Conservation (phyloP, 2,888 invertebrate species). For the Sesia bembeciformis region DNA sequence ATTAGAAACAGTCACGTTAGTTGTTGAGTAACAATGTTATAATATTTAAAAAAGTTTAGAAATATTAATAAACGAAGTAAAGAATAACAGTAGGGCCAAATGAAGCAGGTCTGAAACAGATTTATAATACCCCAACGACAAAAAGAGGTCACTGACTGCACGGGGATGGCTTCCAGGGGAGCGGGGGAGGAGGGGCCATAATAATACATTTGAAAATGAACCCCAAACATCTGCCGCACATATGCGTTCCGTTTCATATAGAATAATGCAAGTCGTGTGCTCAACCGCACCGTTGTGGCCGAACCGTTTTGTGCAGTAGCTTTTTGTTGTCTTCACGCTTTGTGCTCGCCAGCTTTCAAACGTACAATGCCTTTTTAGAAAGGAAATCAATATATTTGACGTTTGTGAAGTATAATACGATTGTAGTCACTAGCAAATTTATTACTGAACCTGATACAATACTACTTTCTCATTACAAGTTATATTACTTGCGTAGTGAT, state of each 20-base stretch:
- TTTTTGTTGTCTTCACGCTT: conserved; percentile 66
- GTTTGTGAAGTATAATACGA: conserved; percentile 8
- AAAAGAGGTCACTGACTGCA: conserved; percentile 68
- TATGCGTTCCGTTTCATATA: conserved; percentile 59
- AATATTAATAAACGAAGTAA: neutral
- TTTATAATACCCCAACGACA: conserved; percentile 21
- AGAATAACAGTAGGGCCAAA: conserved; percentile 7
- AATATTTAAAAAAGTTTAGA: too few species aligned
- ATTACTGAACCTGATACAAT: too few species aligned
- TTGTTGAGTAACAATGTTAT: too few species aligned
- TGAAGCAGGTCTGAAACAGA: conserved; percentile 48
- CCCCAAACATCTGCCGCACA: conserved; percentile 70
- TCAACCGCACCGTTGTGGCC: conserved; percentile 48
- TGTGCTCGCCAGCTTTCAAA: conserved; percentile 58
- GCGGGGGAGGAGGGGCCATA: conserved; percentile 34
- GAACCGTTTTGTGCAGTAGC: conserved; percentile 55
- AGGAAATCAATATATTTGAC: conserved; percentile 56
- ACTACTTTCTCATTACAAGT: too few species aligned
- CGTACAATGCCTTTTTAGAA: conserved; percentile 53
- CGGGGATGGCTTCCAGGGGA: conserved; percentile 22
- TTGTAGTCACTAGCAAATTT: too few species aligned
- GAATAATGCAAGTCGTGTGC: conserved; percentile 63
- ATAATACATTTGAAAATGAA: conserved; percentile 66
- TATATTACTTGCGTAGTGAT: too few species aligned
- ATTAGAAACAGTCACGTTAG: too few species aligned